Evolutionary conservation across 23 tunicate species (phyloP).

Genomic region (Halocynthia aurantium): DNA sequence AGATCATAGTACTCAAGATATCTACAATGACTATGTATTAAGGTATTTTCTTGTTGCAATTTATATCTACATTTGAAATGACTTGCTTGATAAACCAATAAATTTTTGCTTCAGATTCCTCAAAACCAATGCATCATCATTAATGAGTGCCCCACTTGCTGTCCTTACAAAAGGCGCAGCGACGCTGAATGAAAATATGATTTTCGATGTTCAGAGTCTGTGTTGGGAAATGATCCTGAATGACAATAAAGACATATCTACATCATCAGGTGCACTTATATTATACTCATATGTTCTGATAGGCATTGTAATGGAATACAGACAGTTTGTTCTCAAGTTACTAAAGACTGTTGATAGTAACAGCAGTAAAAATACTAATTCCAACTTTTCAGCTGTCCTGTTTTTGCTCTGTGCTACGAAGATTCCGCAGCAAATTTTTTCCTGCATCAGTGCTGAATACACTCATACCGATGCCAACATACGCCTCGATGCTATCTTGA

Average conservation of each 20-base stretch:
- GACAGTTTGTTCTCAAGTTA: too few species aligned
- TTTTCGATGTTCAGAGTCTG: slow-evolving; percentile 51
- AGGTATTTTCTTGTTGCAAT: neutral
- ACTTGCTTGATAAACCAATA: neutral
- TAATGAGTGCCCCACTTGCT: slow-evolving; percentile 46
- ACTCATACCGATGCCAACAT: slow-evolving; percentile 29
- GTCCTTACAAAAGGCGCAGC: slow-evolving; percentile 49
- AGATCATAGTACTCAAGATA: too few species aligned
- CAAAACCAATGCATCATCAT: slow-evolving; percentile 34
- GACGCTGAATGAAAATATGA: slow-evolving; percentile 29
- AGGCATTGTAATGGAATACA: neutral
- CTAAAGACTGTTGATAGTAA: too few species aligned
- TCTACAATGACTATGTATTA: neutral
- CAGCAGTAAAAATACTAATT: too few species aligned
- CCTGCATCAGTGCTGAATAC: slow-evolving; percentile 44
- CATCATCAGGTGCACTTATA: slow-evolving; percentile 51
- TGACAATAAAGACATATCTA: slow-evolving; percentile 41
- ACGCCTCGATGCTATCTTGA: slow-evolving; percentile 46
- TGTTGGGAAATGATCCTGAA: slow-evolving; percentile 80
- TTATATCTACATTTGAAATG: neutral
- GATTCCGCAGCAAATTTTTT: slow-evolving; percentile 39
- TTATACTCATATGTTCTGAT: neutral
- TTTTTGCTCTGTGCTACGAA: slow-evolving; percentile 71
- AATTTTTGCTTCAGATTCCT: slow-evolving; percentile 38
- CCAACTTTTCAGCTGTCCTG: slow-evolving; percentile 31